Base-by-base conservation (phyloP, 2,888 invertebrate genomes). In the Cabera pusaria region DNA sequence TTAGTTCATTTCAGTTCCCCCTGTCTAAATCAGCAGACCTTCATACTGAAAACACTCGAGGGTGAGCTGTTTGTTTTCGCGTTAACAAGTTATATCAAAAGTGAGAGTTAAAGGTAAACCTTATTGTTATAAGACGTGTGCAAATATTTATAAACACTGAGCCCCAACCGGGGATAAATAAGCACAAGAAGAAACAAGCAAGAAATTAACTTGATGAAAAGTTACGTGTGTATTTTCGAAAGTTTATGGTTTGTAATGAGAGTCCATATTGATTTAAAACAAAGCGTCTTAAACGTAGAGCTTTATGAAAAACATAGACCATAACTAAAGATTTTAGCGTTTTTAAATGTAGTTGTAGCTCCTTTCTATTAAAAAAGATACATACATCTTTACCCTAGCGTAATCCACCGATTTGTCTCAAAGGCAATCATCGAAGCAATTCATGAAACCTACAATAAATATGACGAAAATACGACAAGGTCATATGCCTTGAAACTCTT, bases 61-160 rank as follows among this genome's bases (percentile, higher is more conserved):
- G 54, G 53, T 48, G 44, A 51, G 52, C 46, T 55, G 54, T 64
- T 59, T 69, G 67, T 71, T 69, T 64, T 63, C 36, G 44, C 42
- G 46, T 40, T 42, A 45, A 44, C 35, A 59, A 65, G 53, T 60
- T 53, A 55, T 57, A 55, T 52, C 45, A 55, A 61, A 60, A 51
- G 48, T 32, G 51, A 49, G 32, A 49, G 47, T 31, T 44, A 34
- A 54, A 58, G 54, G 59, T 55, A 56, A 57, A 56, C 52, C 50
- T 43, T 43, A 43, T 37, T 31, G 42, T 48, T 34, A 43, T 41
- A 42, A 24, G 34, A 39, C 25, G 27, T 31, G 20, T 9, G 39
- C 27, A 52, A 52, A 40, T 36, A 46, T 39, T 46, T 42, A 24
- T 28, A 28, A 36, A 24, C 32, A 25, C 23, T 12, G 16, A 49